Evolutionary conservation across 2,797 vertebrate genomes (phyloP), one percentile per base, ranked within the genome.

Genomic region (Brotogeris chrysoptera): DNA sequence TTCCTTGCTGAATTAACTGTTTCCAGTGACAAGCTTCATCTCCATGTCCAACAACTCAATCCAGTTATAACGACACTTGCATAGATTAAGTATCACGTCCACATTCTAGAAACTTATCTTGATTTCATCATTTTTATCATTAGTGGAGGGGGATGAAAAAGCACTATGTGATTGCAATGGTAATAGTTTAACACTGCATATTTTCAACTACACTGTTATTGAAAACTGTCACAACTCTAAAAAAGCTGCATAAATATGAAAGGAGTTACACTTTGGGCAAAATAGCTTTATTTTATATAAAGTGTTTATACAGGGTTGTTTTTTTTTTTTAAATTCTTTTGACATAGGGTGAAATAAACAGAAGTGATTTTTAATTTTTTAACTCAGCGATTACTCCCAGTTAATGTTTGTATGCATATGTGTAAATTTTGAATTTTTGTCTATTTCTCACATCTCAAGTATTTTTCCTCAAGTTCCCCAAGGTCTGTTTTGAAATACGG

Each of bases 1-100:
- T n/a, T 94, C 39, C n/a, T 73, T 97, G 69, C 65, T 90, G 85
- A 92, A 95, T 92, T 55, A 90, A 91, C 66, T 78, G 16, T 94
- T 95, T 92, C 81, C 68, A 60, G 70, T 83, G 57, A 86, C 49
- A 95, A 78, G 49, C 13, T 32, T 82, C 57, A 86, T 90, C 88
- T 94, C 65, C 50, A 11, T 66, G 76, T 91, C 85, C 44, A 95
- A 66, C 49, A 57, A 76, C 27, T 34, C 59, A 70, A 83, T 95
- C 88, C 52, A 77, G 46, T 80, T 77, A 85, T 50, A 94, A 91
- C 87, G 73, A 79, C 36, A 59, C 14, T 24, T 59, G n/a, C 15
- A 36, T 34, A 73, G 65, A 88, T 89, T 43, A 91, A 80, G 32
- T 72, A 64, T 43, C 6, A 6, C 91, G 77, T 50, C 80, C 24